Percentiles rank a stretch among this genome's conserved stretches.
Conservation (phyloP, 2,888 invertebrate genomes). For the Drosophila austrosaltans region DNA sequence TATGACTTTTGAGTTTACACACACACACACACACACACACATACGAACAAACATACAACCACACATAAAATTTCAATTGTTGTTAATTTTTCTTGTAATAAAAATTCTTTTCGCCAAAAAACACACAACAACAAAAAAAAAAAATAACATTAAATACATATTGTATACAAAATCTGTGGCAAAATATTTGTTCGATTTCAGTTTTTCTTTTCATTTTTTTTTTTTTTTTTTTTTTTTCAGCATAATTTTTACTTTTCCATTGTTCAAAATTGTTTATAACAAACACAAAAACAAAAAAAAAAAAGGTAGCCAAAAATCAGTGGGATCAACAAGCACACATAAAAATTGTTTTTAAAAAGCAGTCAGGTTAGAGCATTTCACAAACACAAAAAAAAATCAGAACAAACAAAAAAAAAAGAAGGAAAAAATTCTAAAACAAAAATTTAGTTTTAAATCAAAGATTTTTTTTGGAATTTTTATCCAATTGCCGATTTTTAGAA, state of each 20-base stretch:
- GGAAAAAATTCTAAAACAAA: neutral
- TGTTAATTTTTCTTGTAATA: slow-evolving; percentile 19
- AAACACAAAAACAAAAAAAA: neutral
- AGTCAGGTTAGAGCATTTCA: neutral
- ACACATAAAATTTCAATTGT: slow-evolving; percentile 4
- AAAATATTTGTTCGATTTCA: slow-evolving; percentile 5
- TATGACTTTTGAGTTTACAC: slow-evolving; percentile 34
- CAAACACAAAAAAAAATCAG: neutral
- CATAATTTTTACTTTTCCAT: slow-evolving; percentile 2
- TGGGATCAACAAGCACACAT: neutral
- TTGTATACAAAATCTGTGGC: slow-evolving; percentile 20
- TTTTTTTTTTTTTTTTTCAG: neutral
- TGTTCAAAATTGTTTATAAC: slow-evolving; percentile 5
- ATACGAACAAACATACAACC: slow-evolving; percentile 25
- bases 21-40: slow-evolving; percentile 22
- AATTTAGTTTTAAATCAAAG: neutral
- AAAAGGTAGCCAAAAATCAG: neutral
- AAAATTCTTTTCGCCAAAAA: slow-evolving; percentile 24
- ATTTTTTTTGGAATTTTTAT: neutral
- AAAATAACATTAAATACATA: slow-evolving; percentile 10
- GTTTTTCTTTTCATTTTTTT: neutral
- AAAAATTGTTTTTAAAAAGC: neutral
- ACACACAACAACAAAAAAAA: slow-evolving; percentile 21
- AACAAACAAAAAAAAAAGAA: neutral
- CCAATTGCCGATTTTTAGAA: no score